Evolutionary conservation across 2,888 invertebrate species (phyloP).

Genomic region (Perithous albicinctus): DNA sequence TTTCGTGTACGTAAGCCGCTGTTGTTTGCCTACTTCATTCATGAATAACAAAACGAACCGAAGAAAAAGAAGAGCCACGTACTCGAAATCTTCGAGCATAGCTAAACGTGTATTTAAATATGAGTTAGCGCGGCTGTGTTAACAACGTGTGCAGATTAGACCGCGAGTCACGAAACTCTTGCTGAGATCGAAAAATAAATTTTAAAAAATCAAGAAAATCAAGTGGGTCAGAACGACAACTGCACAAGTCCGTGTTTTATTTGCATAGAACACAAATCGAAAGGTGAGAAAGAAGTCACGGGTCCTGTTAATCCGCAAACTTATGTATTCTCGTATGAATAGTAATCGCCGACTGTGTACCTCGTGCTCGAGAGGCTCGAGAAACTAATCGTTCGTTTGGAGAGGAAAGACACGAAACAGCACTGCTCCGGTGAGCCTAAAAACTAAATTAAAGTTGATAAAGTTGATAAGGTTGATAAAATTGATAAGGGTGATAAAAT

Average conservation of each 20-base stretch:
- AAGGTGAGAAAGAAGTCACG: conserved; percentile 12
- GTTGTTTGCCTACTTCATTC: neutral
- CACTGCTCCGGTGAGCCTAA: neutral
- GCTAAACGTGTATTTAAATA: conserved; percentile 5
- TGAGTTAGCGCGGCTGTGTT: conserved; percentile 38
- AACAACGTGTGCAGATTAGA: conserved; percentile 48
- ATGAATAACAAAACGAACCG: neutral
- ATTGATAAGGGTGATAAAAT: conserved; percentile 19
- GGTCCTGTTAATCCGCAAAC: neutral
- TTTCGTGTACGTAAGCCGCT: neutral
- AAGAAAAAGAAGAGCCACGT: neutral
- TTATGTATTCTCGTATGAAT: neutral
- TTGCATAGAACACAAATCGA: conserved; percentile 10
- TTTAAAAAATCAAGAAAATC: neutral
- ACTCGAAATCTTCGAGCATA: neutral
- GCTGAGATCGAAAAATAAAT: neutral
- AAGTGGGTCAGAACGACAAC: conserved; percentile 15
- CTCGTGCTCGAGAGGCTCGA: neutral
- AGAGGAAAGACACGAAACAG: neutral
- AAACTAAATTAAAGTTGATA: too few species aligned
- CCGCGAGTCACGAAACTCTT: neutral
- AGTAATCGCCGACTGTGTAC: neutral
- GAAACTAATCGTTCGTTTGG: conserved; percentile 39
- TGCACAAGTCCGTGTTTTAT: neutral
- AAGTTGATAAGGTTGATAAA: conserved; percentile 52